These are phyloP conservation scores for Carcina quercana DNA, from an alignment of 2,888 invertebrate genomes.

Conservation along the genomic window DNA sequence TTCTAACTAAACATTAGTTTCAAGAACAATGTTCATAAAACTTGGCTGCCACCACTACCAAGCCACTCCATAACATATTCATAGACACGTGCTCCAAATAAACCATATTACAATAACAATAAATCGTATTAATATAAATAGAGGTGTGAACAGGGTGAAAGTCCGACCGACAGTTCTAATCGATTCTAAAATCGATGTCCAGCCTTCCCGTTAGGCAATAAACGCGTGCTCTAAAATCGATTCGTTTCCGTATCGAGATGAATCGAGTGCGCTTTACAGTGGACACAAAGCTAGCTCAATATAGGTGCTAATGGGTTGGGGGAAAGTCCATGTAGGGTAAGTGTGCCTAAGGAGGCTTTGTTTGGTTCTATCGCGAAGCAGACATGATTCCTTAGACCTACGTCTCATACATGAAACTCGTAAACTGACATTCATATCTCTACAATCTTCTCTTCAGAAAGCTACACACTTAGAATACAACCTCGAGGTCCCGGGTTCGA, in stretches of 20 bases:
- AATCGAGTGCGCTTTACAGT: not conserved
- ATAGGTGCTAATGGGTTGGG: too few species aligned
- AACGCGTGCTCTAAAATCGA: constrained; percentile 6
- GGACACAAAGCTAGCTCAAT: too few species aligned
- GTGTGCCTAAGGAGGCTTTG: too few species aligned
- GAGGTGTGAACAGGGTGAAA: constrained; percentile 30
- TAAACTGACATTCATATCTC: too few species aligned
- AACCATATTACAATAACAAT: constrained; percentile 27
- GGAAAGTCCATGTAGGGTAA: too few species aligned
- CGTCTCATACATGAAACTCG: too few species aligned
- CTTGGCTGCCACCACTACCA: constrained; percentile 1
- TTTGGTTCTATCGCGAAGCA: too few species aligned
- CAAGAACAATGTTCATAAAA: not conserved
- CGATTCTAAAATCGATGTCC: constrained; percentile 8
- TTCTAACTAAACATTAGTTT: too few species aligned
- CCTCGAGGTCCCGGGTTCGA: too few species aligned
- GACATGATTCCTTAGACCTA: too few species aligned
- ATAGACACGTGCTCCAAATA: constrained; percentile 31
- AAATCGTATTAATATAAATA: constrained; percentile 28
- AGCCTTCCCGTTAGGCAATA: constrained; percentile 4
- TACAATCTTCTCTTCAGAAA: too few species aligned
- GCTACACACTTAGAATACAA: too few species aligned
- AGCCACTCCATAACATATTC: constrained; percentile 29
- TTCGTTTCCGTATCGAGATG: constrained; percentile 6
- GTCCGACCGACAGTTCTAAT: constrained; percentile 18